These are phyloP conservation scores for Campaea margaritaria DNA, from an alignment of 2,888 invertebrate genomes.

Conservation along the genomic window DNA sequence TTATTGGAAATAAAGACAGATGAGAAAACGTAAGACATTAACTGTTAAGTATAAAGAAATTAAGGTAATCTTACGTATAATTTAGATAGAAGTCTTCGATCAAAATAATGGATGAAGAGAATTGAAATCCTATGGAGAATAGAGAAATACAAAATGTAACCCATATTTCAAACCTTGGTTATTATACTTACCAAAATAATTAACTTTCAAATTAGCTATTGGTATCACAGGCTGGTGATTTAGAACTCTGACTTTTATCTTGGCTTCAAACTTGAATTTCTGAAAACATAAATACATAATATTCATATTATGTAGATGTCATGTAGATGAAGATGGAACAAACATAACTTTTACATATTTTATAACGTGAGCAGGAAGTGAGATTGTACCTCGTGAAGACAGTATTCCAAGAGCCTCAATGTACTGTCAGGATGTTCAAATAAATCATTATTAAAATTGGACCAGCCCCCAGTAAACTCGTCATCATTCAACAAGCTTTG, in stretches of 20 bases:
- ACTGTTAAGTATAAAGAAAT: too few species aligned
- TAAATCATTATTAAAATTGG: constrained; percentile 87
- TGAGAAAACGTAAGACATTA: too few species aligned
- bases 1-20: constrained; percentile 7
- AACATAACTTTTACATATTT: too few species aligned
- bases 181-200: constrained; percentile 87
- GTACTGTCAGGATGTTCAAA: constrained; percentile 87
- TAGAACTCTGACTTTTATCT: constrained; percentile 71
- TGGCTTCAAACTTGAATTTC: constrained; percentile 75
- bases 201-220: constrained; percentile 89
- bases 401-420: constrained; percentile 89
- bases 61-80: too few species aligned
- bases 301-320: too few species aligned
- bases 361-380: too few species aligned
- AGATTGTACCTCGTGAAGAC: constrained; percentile 88
- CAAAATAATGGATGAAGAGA: too few species aligned
- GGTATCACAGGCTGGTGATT: constrained; percentile 88
- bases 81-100: too few species aligned
- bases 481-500: constrained; percentile 83
- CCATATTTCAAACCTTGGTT: too few species aligned
- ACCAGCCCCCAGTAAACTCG: constrained; percentile 86
- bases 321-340: too few species aligned
- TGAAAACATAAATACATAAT: constrained; percentile 35
- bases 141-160: too few species aligned
- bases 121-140: too few species aligned